A percentile compares a stretch with the other conserved stretches of the same genome.
phyloP scores from a whole-genome alignment of 1,140 invertebrate species.

The Trypoxylus dichotomus region DNA sequence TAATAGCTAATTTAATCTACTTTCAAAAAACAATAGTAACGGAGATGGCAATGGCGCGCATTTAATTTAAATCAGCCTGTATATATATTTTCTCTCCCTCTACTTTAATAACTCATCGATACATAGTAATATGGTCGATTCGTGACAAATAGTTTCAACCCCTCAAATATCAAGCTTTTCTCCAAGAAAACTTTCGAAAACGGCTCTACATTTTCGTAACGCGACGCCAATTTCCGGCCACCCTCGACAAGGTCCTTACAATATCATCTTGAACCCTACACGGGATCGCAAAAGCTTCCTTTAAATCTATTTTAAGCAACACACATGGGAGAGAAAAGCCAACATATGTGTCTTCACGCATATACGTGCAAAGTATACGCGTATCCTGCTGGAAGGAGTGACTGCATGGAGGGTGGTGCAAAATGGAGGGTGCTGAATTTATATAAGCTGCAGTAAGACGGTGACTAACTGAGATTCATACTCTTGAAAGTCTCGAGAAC shows the following conservation, averaged over 20 bases:
- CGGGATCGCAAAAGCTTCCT: too few species aligned
- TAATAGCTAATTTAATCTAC: too few species aligned
- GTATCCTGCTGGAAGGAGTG: neutral
- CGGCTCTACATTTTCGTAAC: neutral
- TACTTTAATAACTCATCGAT: too few species aligned
- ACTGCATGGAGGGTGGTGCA: neutral
- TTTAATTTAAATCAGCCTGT: too few species aligned
- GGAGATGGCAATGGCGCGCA: too few species aligned
- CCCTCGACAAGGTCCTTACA: neutral
- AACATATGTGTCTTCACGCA: neutral
- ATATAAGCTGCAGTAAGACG: neutral
- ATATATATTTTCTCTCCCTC: too few species aligned
- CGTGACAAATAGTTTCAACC: neutral
- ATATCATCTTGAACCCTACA: neutral
- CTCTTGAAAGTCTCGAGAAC: too few species aligned
- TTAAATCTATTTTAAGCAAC: slow-evolving; percentile 10
- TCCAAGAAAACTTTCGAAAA: neutral
- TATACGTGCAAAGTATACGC: neutral
- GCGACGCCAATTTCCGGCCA: neutral
- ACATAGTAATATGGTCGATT: too few species aligned
- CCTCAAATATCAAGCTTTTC: neutral
- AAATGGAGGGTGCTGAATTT: neutral
- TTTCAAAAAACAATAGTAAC: too few species aligned
- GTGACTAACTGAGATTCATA: too few species aligned
- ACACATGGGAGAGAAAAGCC: neutral